Conservation (phyloP, 2,888 invertebrate species). For the Lydus trimaculatus region DNA sequence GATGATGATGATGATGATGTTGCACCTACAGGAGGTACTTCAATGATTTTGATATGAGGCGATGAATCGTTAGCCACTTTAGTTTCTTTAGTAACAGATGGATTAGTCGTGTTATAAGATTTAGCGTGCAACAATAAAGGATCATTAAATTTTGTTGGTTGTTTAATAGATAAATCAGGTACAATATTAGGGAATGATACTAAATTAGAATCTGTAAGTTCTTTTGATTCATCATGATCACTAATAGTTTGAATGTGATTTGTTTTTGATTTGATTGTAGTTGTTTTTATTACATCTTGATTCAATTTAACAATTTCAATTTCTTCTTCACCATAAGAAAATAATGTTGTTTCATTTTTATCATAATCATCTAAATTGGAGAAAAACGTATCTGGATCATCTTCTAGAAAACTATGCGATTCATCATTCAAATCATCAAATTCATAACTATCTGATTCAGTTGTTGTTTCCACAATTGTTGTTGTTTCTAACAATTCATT, state of each 20-base stretch:
- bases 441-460: slow-evolving; percentile 19
- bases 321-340: slow-evolving; percentile 59
- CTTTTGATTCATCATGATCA: slow-evolving; percentile 46
- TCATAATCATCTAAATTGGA: slow-evolving; percentile 13
- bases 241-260: slow-evolving; percentile 41
- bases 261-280: slow-evolving; percentile 49
- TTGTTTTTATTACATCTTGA: slow-evolving; percentile 44
- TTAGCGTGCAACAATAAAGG: slow-evolving; percentile 37
- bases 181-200: slow-evolving; percentile 36
- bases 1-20: slow-evolving; percentile 56
- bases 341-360: slow-evolving; percentile 37
- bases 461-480: slow-evolving; percentile 15
- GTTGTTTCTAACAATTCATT: slow-evolving; percentile 10
- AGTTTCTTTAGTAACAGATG: slow-evolving; percentile 38
- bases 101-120: slow-evolving; percentile 45
- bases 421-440: slow-evolving; percentile 24
- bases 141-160: slow-evolving; percentile 41
- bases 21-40: slow-evolving; percentile 50
- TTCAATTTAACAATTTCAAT: slow-evolving; percentile 62
- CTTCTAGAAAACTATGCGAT: slow-evolving; percentile 27
- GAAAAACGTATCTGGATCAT: slow-evolving; percentile 28
- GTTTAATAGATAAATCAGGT: slow-evolving; percentile 35
- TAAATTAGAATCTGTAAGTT: slow-evolving; percentile 53
- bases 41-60: slow-evolving; percentile 52
- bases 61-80: slow-evolving; percentile 35